Base-by-base conservation (phyloP, 2,797 vertebrate species). In the Scleropages formosus region DNA sequence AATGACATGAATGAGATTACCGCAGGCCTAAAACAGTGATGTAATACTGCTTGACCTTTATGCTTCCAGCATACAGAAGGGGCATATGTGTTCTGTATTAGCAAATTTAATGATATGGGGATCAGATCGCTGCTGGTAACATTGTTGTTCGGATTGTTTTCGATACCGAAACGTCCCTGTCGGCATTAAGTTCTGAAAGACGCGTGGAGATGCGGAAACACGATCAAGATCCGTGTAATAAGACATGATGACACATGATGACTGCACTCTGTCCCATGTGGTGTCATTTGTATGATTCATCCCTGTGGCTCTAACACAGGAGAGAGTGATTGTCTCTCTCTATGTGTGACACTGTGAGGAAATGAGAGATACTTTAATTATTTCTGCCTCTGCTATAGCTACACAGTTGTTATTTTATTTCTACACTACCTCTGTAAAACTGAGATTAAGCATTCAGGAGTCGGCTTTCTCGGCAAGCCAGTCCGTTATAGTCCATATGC, bases 1-100 rank as follows among this genome's bases (percentile, higher is more conserved):
- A 81, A 80, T 81, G 81, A 82, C 84, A 86, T 78, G 84, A 86
- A 84, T 80, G 75, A 87, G 88, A 78, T 91, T 89, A 91, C 68
- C 61, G 74, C 79, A 63, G 75, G 81, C 80, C 82, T 78, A 87
- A 86, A 85, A 84, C 85, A 84, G 83, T 90, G 88, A 89, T 81
- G 83, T 88, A 89, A 89, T 81, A 24, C 81, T 47, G 83, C 86
- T 82, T 84, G 80, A 86, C 83, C 80, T 77, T 82, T 75, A 74
- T 74, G 63, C 56, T 63, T 58, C 66, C 78, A 83, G 82, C 81
- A 83, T 79, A 80, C 71, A 72, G 69, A 82, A 78, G 86, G 80
- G 76, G 75, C 60, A 78, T 3, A 58, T 61, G 74, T 62, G 11
- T 56, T 60, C 22, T 11, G 22, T 20, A 8, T 31, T 7, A 15